Evolutionary conservation across 2,888 invertebrate genomes (phyloP), one percentile per base, ranked within the genome.

Genomic region (Glaucopsyche alexis): DNA sequence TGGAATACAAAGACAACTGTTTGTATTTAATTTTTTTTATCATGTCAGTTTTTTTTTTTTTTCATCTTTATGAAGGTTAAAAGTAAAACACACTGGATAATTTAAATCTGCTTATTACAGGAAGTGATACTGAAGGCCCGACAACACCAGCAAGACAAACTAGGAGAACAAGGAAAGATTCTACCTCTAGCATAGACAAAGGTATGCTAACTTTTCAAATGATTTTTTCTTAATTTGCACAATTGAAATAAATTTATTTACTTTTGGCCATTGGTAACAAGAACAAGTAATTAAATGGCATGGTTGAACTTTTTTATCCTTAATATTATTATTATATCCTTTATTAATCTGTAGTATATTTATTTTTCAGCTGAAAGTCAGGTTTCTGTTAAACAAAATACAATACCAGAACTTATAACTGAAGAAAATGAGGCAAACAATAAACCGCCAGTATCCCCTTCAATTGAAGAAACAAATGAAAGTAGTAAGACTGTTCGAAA

Each of bases 101-200:
- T 52, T 55, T 6, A 40, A 14, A n/a, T 72, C 14, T 19, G n/a
- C 40, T 19, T 42, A 16, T 85, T 87, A 75, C 82, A 93, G 92
- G 88, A n/a, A 91, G 91, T 83, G 92, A 92, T 72, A 87, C 79
- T 79, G 92, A 91, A 80, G 76, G 84, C 49, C 77, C 85, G 47
- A 50, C 81, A 4, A 90, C 91, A 74, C 90, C 92, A 52, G 82
- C 77, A 9, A 84, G 83, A 75, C 81, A 81, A 75, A 80, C 81
- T 13, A 84, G 88, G 77, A 83, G 85, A 76, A 87, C 88, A 13
- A 85, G 88, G 72, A 91, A 87, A 76, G 86, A 89, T 77, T 93
- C 91, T 5, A 76, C 86, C 73, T 85, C 90, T 14, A 90, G 84
- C 81, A 76, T 87, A 78, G 91, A 91, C 75, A 88, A 87, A 83